These are phyloP conservation scores for Furnarius figulus DNA, from an alignment of 2,113 vertebrate genomes.

Conservation along the genomic window DNA sequence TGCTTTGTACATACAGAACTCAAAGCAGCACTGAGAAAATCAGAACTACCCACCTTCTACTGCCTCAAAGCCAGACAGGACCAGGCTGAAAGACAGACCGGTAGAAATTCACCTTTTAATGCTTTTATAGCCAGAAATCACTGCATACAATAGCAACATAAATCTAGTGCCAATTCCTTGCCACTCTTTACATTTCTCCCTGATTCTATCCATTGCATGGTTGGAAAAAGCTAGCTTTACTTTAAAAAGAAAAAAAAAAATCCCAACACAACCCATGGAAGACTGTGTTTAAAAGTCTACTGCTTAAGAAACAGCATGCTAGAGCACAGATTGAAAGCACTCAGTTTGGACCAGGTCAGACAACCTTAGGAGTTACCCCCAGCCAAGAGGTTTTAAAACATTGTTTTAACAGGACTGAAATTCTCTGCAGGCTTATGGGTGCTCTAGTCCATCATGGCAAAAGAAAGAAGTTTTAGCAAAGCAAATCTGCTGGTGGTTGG, in stretches of 20 bases:
- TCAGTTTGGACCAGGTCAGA: not conserved
- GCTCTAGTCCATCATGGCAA: not conserved
- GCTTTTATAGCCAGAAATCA: not conserved
- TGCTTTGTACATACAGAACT: not conserved
- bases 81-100: not conserved
- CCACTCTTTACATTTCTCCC: not conserved
- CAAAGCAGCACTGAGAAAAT: not conserved
- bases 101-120: not conserved
- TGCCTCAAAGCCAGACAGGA: not conserved
- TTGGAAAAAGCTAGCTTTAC: not conserved
- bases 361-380: not conserved
- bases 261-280: not conserved
- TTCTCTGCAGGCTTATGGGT: not conserved
- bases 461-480: not conserved
- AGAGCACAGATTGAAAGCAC: not conserved
- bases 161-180: not conserved
- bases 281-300: not conserved
- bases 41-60: not conserved
- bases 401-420: not conserved
- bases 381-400: not conserved
- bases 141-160: not conserved
- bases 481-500: not conserved
- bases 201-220: not conserved
- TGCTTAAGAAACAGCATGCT: not conserved
- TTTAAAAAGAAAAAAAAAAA: not conserved